Conservation (phyloP, 2,888 invertebrate species). For the Thysanoteuthis rhombus region DNA sequence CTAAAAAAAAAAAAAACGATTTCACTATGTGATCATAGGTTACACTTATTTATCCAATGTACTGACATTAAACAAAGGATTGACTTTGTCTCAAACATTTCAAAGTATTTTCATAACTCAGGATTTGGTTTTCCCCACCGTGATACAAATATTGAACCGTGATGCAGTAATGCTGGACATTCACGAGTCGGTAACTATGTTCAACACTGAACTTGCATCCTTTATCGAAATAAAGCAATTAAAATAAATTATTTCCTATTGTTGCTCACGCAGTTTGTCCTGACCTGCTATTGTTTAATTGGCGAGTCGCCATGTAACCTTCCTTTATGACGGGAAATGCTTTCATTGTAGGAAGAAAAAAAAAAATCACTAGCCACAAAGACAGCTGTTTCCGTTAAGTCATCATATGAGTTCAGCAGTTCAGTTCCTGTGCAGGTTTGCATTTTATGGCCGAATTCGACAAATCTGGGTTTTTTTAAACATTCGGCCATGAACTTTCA, state of each 20-base stretch:
- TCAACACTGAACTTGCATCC: background rate
- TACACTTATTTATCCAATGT: too few species aligned
- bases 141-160: background rate
- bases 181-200: background rate
- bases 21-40: too few species aligned
- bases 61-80: too few species aligned
- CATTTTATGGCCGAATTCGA: too few species aligned
- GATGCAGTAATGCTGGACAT: background rate
- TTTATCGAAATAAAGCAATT: background rate
- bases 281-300: background rate
- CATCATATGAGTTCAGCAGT: background rate
- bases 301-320: background rate
- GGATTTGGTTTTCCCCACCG: too few species aligned
- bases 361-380: background rate
- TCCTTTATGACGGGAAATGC: background rate
- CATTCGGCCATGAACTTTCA: too few species aligned
- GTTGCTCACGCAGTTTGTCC: background rate
- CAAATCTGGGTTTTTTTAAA: too few species aligned
- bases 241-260: background rate
- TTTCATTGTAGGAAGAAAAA: background rate
- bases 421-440: background rate
- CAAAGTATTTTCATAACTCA: too few species aligned
- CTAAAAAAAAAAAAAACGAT: too few species aligned
- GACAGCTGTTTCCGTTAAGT: background rate
- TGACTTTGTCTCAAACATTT: too few species aligned